Conservation (phyloP, 1,140 invertebrate species). For the Heliconius eleuchia region DNA sequence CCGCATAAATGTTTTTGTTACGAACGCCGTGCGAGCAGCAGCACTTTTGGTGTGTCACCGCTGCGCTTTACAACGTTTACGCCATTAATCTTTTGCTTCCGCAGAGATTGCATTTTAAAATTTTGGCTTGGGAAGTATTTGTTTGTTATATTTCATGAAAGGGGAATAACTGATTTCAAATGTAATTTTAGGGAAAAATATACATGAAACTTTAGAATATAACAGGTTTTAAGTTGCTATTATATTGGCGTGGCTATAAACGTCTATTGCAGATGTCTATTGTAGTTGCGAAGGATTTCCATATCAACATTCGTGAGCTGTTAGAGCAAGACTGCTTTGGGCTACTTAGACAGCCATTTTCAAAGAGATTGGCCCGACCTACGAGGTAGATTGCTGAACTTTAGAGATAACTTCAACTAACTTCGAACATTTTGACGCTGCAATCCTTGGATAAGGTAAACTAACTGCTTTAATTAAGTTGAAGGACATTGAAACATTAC, state of each 20-base stretch:
- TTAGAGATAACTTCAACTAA: conserved; percentile 76
- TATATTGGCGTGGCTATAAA: not conserved
- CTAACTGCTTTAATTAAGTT: conserved; percentile 74
- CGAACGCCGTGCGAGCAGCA: conserved; percentile 30
- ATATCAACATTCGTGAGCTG: conserved; percentile 58
- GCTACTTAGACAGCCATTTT: conserved; percentile 74
- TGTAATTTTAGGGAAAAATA: not conserved
- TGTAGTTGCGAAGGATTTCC: conserved; percentile 25
- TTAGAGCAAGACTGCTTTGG: conserved; percentile 57
- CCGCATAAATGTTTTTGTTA: conserved; percentile 61
- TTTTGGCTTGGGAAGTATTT: conserved; percentile 66
- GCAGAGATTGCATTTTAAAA: conserved; percentile 75
- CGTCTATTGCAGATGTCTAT: not conserved
- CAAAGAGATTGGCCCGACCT: conserved; percentile 70
- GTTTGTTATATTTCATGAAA: conserved; percentile 57
- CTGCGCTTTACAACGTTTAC: conserved; percentile 62
- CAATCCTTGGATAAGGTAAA: conserved; percentile 77
- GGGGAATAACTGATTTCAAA: not conserved
- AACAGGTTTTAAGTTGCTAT: not conserved
- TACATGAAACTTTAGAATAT: not conserved
- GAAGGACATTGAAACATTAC: conserved; percentile 52
- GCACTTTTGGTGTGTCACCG: conserved; percentile 65
- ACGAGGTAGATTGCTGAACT: conserved; percentile 76
- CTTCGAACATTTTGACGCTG: conserved; percentile 77
- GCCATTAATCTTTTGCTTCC: conserved; percentile 70